A percentile compares a stretch with the other conserved stretches of the same genome.
Evolutionary conservation across 2,113 vertebrate species (phyloP).

Genomic region (Misgurnus mizolepis): DNA sequence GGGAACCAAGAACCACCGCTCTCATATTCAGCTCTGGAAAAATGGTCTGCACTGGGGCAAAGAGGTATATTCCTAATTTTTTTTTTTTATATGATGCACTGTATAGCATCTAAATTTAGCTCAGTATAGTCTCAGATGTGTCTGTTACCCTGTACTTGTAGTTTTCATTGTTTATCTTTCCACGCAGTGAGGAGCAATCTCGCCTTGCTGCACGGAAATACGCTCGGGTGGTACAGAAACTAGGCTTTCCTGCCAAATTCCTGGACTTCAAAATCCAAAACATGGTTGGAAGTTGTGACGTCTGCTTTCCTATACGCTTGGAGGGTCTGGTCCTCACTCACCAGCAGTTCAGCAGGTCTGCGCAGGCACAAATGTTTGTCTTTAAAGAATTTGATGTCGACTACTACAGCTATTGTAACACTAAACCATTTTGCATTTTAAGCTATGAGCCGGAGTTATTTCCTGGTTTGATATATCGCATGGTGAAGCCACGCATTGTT

Average conservation of each 20-base stretch:
- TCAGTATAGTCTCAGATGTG: not conserved
- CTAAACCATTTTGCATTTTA: conserved; percentile 19
- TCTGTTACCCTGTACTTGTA: conserved; percentile 9
- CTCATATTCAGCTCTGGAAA: conserved; percentile 98
- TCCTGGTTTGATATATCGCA: conserved; percentile 95
- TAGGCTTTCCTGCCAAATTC: conserved; percentile 94
- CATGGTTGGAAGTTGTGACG: conserved; percentile 97
- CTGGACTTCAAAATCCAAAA: conserved; percentile 98
- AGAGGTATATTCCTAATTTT: conserved; percentile 77
- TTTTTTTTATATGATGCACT: not conserved
- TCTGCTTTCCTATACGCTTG: conserved; percentile 90
- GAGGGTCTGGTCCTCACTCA: conserved; percentile 91
- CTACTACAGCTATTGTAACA: not conserved
- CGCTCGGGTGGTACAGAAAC: conserved; percentile 92
- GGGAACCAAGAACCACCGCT: conserved; percentile 92
- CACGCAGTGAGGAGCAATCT: conserved; percentile 88
- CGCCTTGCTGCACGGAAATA: conserved; percentile 93
- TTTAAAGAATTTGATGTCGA: not conserved
- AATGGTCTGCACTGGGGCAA: conserved; percentile 98
- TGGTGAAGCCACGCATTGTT: conserved; percentile 96
- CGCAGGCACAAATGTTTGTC: not conserved
- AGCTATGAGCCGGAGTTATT: conserved; percentile 98
- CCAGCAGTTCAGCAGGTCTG: conserved; percentile 92
- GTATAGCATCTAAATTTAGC: not conserved
- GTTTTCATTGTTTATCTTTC: conserved; percentile 25